A percentile compares a stretch with the other conserved stretches of the same genome.
Conservation (phyloP, 2,888 invertebrate species). For the Eulithis testata region DNA sequence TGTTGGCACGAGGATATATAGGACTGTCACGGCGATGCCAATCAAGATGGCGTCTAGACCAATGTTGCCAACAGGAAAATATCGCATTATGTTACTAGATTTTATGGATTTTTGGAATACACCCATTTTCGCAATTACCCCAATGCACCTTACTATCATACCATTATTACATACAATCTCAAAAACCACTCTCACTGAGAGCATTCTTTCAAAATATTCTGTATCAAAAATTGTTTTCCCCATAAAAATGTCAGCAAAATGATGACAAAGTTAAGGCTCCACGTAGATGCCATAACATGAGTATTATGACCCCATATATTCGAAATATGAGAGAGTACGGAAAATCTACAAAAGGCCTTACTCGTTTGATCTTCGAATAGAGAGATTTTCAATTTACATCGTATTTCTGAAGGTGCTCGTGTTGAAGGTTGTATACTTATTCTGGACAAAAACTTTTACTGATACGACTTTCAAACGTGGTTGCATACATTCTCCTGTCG, state of each 20-base stretch:
- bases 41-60: too few relatives aligned
- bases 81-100: too few relatives aligned
- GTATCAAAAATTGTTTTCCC: slow-evolving; percentile 7
- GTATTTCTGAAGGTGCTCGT: slow-evolving; percentile 48
- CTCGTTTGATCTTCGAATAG: slow-evolving; percentile 75
- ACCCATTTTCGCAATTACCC: too few relatives aligned
- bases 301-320: slow-evolving; percentile 37
- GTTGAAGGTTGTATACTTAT: slow-evolving; percentile 18
- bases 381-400: slow-evolving; percentile 80
- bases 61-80: too few relatives aligned
- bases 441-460: slow-evolving; percentile 22
- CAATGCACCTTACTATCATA: too few relatives aligned
- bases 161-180: too few relatives aligned
- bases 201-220: slow-evolving; percentile 5
- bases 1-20: too few relatives aligned
- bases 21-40: too few relatives aligned
- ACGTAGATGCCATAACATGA: slow-evolving; percentile 24
- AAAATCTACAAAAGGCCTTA: slow-evolving; percentile 61
- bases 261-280: slow-evolving; percentile 36
- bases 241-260: slow-evolving; percentile 14
- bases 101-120: too few relatives aligned
- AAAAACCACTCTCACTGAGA: background rate
- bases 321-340: slow-evolving; percentile 36
- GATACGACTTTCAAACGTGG: slow-evolving; percentile 13
- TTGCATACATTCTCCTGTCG: background rate